Evolutionary conservation across 2,888 invertebrate genomes (phyloP).

Genomic region (Nomada fabriciana): DNA sequence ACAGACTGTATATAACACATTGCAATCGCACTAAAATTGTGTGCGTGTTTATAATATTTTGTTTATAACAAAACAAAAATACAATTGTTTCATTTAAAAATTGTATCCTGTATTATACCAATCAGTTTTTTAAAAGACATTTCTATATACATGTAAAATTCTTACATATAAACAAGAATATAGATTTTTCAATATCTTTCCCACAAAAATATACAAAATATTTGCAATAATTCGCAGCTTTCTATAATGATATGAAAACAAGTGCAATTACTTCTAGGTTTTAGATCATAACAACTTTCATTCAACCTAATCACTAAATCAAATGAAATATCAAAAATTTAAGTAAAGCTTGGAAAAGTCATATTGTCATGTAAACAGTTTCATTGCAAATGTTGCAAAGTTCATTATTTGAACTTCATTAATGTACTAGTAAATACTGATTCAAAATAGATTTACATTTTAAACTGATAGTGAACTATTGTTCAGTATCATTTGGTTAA

Average conservation of each 20-base stretch:
- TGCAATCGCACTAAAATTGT: background rate
- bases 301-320: background rate
- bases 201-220: constrained; percentile 53
- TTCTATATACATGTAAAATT: constrained; percentile 45
- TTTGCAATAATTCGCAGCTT: constrained; percentile 32
- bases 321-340: constrained; percentile 8
- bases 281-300: constrained; percentile 19
- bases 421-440: constrained; percentile 28
- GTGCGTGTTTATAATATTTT: constrained; percentile 32
- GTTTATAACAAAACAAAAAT: constrained; percentile 42
- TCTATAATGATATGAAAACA: constrained; percentile 36
- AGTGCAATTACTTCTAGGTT: constrained; percentile 26
- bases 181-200: constrained; percentile 28
- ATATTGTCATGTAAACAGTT: constrained; percentile 47
- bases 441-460: constrained; percentile 13
- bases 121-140: constrained; percentile 28
- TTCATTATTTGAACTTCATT: constrained; percentile 23
- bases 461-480: background rate
- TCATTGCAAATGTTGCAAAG: constrained; percentile 49
- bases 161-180: constrained; percentile 45
- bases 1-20: constrained; percentile 29
- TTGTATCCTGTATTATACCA: background rate
- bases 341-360: constrained; percentile 3
- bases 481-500: background rate
- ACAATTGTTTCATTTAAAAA: constrained; percentile 7